Evolutionary conservation across 2,888 invertebrate genomes (phyloP), one percentile per base, ranked within the genome.

Genomic region (Lepidocyrtoides sp.): DNA sequence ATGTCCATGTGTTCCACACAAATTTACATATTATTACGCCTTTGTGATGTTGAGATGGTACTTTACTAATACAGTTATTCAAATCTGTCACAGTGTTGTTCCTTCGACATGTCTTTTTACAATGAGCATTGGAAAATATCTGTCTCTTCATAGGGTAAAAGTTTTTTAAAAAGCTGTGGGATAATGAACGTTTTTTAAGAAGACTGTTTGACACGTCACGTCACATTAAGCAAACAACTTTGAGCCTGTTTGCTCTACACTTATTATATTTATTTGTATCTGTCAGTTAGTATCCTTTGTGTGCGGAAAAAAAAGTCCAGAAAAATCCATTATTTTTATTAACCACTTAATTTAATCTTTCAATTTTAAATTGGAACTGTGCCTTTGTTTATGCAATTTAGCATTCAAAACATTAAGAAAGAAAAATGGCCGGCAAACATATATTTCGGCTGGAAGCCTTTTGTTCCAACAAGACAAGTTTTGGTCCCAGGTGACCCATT

Each of bases 131-230:
- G n/a, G n/a, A n/a, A n/a, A n/a, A n/a, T n/a, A n/a, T n/a, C n/a
- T n/a, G n/a, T n/a, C 20, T 57, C 12, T 23, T 23, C 7, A 20
- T 57, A 10, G 5, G 54, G 12, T 20, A 57, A 57, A 57, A 51
- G 48, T 54, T 54, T 20, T 20, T 4, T 69, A 36, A 86, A 77
- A 75, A 75, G 72, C 26, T 29, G 77, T 57, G 75, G 51, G 77
- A 54, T 81, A 91, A 81, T 86, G 86, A 86, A 81, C 69, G 72
- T n/a, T 86, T 86, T 85, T 54, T 10, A 66, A 60, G 26, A 44
- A 79, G 86, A 86, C 86, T 77, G 90, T 90, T 90, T 90, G 90
- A 90, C 84, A 90, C 90, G 84, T 84, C 84, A 84, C 84, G 90
- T 90, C 90, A 90, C 84, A 90, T 90, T 77, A 85, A 75, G 85